A percentile compares a stretch with the other conserved stretches of the same genome.
These are phyloP conservation scores for Ricordea florida DNA, from an alignment of 92 coral and sea anemone species.

Conservation along the genomic window DNA sequence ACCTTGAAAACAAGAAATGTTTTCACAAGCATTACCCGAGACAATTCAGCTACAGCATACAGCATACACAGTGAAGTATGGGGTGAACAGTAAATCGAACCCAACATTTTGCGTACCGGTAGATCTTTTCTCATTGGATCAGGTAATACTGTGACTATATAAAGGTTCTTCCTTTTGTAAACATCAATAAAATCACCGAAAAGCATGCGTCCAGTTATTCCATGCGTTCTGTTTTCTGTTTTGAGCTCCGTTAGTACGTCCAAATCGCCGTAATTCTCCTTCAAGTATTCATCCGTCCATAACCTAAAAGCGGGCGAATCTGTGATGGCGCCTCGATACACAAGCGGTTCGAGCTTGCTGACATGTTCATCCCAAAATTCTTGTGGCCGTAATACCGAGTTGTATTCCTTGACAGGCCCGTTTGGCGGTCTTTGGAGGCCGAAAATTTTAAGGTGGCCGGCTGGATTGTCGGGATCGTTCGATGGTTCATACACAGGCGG, in stretches of 20 bases:
- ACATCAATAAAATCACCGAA: slow-evolving; percentile 77
- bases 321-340: slow-evolving; percentile 77
- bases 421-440: slow-evolving; percentile 89
- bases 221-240: slow-evolving; percentile 89
- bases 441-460: slow-evolving; percentile 88
- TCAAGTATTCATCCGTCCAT: slow-evolving; percentile 88
- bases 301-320: slow-evolving; percentile 78
- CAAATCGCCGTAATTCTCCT: slow-evolving; percentile 79
- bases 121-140: slow-evolving; percentile 97
- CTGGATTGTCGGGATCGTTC: slow-evolving; percentile 39
- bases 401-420: slow-evolving; percentile 87
- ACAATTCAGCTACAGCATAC: no score
- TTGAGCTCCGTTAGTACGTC: slow-evolving; percentile 90
- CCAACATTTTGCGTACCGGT: slow-evolving; percentile 52
- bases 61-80: no score
- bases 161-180: slow-evolving; percentile 73
- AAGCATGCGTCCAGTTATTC: slow-evolving; percentile 59
- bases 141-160: slow-evolving; percentile 92
- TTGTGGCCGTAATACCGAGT: slow-evolving; percentile 77
- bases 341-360: slow-evolving; percentile 78
- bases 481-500: slow-evolving; percentile 85
- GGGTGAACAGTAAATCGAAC: no score
- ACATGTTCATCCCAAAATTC: slow-evolving; percentile 90
- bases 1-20: no score
- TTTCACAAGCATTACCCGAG: no score